Evolutionary conservation across 2,797 vertebrate genomes (phyloP).

Genomic region (Centropyge bicolor): DNA sequence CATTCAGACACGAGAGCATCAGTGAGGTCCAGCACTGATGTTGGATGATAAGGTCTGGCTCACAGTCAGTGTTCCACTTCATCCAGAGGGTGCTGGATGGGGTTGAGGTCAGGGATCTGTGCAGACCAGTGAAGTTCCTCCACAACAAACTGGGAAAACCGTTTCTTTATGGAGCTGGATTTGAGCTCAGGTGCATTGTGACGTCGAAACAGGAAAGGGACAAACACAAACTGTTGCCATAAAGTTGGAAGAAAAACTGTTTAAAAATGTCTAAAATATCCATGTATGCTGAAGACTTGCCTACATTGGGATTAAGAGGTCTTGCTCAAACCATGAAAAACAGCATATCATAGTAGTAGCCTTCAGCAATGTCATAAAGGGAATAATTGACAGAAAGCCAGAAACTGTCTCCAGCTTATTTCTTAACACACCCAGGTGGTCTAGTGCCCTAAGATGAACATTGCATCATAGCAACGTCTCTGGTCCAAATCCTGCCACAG

Average conservation of each 20-base stretch:
- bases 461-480: neutral
- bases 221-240: neutral
- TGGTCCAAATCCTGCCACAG: neutral
- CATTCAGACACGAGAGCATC: neutral
- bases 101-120: neutral
- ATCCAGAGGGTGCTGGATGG: neutral
- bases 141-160: neutral
- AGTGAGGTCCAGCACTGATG: neutral
- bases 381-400: neutral
- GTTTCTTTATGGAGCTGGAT: neutral
- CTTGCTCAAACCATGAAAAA: neutral
- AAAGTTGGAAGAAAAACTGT: neutral
- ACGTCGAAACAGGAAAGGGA: neutral
- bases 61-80: neutral
- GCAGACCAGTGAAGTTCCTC: constrained; percentile 4
- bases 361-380: neutral
- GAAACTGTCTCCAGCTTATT: neutral
- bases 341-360: neutral
- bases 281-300: neutral
- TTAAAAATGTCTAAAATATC: neutral
- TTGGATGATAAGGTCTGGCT: neutral
- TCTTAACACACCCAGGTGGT: neutral
- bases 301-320: neutral
- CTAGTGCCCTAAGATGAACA: neutral
- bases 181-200: neutral